phyloP scores from a whole-genome alignment of 2,797 vertebrate genomes.

The Danio aesculapii region DNA sequence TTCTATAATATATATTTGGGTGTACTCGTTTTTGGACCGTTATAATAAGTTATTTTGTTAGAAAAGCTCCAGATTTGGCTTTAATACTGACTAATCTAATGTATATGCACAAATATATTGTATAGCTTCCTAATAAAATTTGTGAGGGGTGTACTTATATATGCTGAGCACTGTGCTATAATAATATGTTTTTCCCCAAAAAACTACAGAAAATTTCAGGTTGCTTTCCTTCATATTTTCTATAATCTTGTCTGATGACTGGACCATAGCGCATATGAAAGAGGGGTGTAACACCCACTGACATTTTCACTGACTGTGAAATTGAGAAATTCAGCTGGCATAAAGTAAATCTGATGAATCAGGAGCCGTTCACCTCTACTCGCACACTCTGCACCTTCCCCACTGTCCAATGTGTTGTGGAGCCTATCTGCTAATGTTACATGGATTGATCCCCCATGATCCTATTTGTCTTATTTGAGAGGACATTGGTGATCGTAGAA shows the following conservation, averaged over 20 bases:
- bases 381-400: conserved; percentile 24
- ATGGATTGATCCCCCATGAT: conserved; percentile 47
- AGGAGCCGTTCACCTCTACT: conserved; percentile 25
- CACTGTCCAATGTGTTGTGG: conserved; percentile 42
- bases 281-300: background rate
- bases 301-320: conserved; percentile 4
- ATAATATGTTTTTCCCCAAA: background rate
- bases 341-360: conserved; percentile 16
- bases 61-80: too few species aligned
- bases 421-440: conserved; percentile 45
- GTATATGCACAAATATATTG: too few species aligned
- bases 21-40: too few species aligned
- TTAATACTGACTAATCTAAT: too few species aligned
- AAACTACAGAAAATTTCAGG: background rate
- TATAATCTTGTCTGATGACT: background rate
- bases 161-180: too few species aligned
- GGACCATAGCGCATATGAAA: background rate
- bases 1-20: too few species aligned
- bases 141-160: too few species aligned
- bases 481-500: conserved; percentile 49
- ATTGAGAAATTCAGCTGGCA: conserved; percentile 22
- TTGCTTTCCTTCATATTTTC: background rate
- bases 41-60: too few species aligned
- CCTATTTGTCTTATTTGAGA: conserved; percentile 47
- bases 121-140: too few species aligned